Percentiles rank a stretch among this genome's conserved stretches.
Evolutionary conservation across 2,888 invertebrate genomes (phyloP).

Genomic region (Linyphia triangularis): DNA sequence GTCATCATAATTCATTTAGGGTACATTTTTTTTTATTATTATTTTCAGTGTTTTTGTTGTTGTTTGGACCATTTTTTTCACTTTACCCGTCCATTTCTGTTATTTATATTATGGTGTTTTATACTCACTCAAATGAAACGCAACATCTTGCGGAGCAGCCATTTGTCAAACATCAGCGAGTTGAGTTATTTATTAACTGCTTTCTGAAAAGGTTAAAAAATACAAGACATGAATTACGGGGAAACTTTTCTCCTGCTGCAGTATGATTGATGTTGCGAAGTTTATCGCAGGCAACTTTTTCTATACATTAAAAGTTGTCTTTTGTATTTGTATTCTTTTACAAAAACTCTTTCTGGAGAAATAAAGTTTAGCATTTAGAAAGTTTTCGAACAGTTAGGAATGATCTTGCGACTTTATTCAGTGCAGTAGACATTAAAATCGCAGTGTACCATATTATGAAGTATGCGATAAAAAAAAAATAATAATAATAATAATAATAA

Average conservation of each 20-base stretch:
- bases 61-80: not conserved
- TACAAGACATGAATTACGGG: not conserved
- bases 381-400: not conserved
- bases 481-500: too few species aligned
- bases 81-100: not conserved
- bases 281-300: not conserved
- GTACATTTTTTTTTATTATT: too few species aligned
- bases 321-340: not conserved
- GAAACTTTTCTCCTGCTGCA: not conserved
- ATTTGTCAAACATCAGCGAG: not conserved
- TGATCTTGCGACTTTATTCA: not conserved
- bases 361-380: not conserved
- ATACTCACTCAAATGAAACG: not conserved
- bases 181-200: slow-evolving; percentile 3
- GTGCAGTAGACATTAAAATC: too few species aligned
- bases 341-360: not conserved
- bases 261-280: not conserved
- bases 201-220: not conserved
- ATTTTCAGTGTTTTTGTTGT: not conserved
- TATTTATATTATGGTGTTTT: slow-evolving; percentile 3
- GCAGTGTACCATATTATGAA: too few species aligned
- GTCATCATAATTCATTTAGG: not conserved
- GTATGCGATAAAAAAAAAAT: too few species aligned
- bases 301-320: not conserved
- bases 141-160: not conserved